phyloP scores from a whole-genome alignment of 1,140 invertebrate genomes.

The Solenopsis invicta region DNA sequence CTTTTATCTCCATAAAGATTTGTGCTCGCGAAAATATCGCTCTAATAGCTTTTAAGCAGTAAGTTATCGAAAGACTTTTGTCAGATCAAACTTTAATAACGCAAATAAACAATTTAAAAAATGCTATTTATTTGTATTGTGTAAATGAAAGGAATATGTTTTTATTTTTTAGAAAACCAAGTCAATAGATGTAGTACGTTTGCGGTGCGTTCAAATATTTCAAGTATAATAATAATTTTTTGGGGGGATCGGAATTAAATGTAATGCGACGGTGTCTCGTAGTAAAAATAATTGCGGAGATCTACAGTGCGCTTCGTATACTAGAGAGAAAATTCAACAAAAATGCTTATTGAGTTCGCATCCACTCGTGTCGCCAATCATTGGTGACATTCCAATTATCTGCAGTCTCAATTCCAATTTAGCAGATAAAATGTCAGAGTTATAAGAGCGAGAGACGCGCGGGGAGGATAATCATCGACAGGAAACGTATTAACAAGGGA shows the following conservation, averaged over 20 bases:
- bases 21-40: neutral
- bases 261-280: neutral
- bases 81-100: neutral
- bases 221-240: neutral
- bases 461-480: constrained; percentile 58
- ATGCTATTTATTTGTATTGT: neutral
- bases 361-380: neutral
- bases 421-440: constrained; percentile 43
- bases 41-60: neutral
- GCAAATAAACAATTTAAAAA: neutral
- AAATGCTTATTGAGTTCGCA: constrained; percentile 4
- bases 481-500: constrained; percentile 64
- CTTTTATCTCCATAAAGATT: neutral
- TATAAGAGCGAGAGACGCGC: neutral
- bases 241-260: too few relatives aligned
- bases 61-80: constrained; percentile 8
- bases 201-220: neutral
- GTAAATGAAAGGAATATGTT: neutral
- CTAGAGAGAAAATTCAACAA: constrained; percentile 1
- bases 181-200: neutral
- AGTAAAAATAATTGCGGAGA: neutral
- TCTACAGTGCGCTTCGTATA: neutral
- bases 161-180: neutral
- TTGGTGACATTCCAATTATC: constrained; percentile 55
- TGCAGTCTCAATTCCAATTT: constrained; percentile 40